phyloP scores from a whole-genome alignment of 1,140 invertebrate genomes.

The Megalonaias nervosa region DNA sequence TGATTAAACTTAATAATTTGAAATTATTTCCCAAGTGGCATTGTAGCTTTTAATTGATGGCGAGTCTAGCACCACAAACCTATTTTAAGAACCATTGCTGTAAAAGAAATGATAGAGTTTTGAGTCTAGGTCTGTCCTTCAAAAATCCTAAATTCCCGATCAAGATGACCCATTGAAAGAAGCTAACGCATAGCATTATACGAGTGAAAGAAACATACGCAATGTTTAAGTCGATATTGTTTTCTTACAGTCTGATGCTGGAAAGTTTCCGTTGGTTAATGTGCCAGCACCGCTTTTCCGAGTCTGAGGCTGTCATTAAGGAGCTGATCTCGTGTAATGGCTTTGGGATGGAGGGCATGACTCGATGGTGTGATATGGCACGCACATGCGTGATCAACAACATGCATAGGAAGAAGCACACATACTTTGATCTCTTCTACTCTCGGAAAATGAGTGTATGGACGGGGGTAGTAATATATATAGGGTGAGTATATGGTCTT shows the following conservation, averaged over 20 bases:
- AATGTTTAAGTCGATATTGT: neutral
- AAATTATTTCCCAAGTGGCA: too few relatives aligned
- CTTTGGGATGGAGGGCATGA: slow-evolving; percentile 50
- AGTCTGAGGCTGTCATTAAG: slow-evolving; percentile 49
- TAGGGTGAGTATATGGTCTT: slow-evolving; percentile 39
- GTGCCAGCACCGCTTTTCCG: slow-evolving; percentile 53
- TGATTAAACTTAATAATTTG: too few relatives aligned
- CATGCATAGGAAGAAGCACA: slow-evolving; percentile 59
- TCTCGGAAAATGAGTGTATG: slow-evolving; percentile 43
- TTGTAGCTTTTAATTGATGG: too few relatives aligned
- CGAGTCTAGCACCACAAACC: too few relatives aligned
- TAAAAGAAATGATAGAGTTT: too few relatives aligned
- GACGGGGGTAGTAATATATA: slow-evolving; percentile 48
- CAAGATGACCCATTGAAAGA: too few relatives aligned
- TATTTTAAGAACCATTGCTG: too few relatives aligned
- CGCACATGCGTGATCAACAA: slow-evolving; percentile 53
- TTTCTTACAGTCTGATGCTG: slow-evolving; percentile 50
- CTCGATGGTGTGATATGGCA: slow-evolving; percentile 54
- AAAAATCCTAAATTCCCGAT: too few relatives aligned
- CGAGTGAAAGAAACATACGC: too few relatives aligned
- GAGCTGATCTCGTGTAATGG: slow-evolving; percentile 61
- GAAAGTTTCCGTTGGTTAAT: slow-evolving; percentile 64
- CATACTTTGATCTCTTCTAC: slow-evolving; percentile 55
- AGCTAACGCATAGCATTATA: too few relatives aligned
- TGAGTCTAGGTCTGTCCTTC: too few relatives aligned